Evolutionary conservation across 1,140 invertebrate species (phyloP), one percentile per base, ranked within the genome.

Genomic region (Sycobia sp.): DNA sequence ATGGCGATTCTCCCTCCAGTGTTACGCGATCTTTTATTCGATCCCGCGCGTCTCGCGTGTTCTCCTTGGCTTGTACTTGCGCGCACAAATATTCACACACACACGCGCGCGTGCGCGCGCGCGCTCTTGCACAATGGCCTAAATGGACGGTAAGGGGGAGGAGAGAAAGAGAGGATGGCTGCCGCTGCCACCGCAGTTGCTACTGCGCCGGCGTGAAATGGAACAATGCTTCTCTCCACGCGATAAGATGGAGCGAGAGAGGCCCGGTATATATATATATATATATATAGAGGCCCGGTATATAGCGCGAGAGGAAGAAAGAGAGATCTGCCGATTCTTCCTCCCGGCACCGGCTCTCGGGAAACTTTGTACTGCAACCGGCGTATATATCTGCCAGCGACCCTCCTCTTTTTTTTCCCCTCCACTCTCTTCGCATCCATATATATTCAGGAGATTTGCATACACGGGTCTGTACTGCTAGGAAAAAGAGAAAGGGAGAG

Each of bases 1-100:
- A 79, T 78, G 77, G 78, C 77, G 75, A 71, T n/a, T n/a, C 67
- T 66, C 54, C n/a, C 41, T 23, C 13, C 67, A 27, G 67, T 67
- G 67, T 70, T 74, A 68, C 68, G 64, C 69, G 69, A 70, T 73
- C 70, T 70, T 70, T 72, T 70, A 72, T 73, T 71, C 41, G 32
- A 39, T 62, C 23, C 39, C 18, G 10, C 16, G n/a, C n/a, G n/a
- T n/a, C n/a, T n/a, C n/a, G n/a, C n/a, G n/a, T n/a, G n/a, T 11
- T 38, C 27, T 32, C 2, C 8, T 11, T 55, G 23, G 1, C 39
- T 16, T 11, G 8, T 13, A 3, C 3, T 1, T 20, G 25, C 27
- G 20, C 14, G 10, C 23, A 11, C 29, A 7, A 4, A 11, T 4
- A 11, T 29, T 14, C 50, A 16, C 11, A 32, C 11, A 32, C 29